Conservation (phyloP, 2,113 vertebrate genomes). For the Sprattus sprattus region DNA sequence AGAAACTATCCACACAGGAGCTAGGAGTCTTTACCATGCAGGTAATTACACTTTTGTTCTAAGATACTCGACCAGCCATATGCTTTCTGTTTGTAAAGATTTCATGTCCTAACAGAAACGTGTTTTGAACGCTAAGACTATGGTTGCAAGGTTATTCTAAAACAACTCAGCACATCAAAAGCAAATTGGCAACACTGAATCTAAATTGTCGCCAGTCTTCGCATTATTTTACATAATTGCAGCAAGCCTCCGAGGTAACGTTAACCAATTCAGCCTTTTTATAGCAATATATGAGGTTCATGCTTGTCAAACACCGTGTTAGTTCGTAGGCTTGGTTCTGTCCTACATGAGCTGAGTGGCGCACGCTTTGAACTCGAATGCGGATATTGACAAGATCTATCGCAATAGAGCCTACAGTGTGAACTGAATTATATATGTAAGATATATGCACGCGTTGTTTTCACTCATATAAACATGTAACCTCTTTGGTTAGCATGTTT, state of each 20-base stretch:
- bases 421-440: background rate
- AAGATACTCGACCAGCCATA: background rate
- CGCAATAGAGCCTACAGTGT: background rate
- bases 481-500: background rate
- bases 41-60: conserved; percentile 66
- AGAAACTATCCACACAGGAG: conserved; percentile 87
- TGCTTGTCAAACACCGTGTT: background rate
- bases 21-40: conserved; percentile 93
- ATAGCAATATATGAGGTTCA: background rate
- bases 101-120: background rate
- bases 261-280: background rate
- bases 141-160: background rate
- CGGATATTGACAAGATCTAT: conserved; percentile 23
- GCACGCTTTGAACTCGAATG: conserved; percentile 31
- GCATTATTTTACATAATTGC: conserved; percentile 7
- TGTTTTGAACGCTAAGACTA: background rate
- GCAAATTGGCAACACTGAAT: background rate
- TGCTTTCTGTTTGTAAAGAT: background rate
- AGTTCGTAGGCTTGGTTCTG: background rate
- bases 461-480: background rate
- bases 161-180: background rate
- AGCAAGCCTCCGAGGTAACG: background rate
- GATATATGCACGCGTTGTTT: background rate
- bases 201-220: background rate
- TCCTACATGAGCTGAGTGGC: background rate